Evolutionary conservation across 2,797 vertebrate species (phyloP).

Genomic region (Bradypodion pumilum): DNA sequence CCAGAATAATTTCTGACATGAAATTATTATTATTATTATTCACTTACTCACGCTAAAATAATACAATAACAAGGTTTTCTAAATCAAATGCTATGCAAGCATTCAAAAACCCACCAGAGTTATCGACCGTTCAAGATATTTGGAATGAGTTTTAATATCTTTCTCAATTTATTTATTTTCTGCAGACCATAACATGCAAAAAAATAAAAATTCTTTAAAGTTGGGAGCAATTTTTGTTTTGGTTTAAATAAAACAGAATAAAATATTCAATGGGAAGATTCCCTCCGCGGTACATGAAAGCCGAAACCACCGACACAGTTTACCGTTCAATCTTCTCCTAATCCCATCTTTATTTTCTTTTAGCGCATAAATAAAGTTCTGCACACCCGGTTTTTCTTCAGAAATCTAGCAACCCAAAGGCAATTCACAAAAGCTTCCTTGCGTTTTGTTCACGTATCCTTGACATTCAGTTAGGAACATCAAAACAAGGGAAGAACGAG

Average conservation of each 20-base stretch:
- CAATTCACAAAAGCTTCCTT: constrained; percentile 60
- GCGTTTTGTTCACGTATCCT: constrained; percentile 63
- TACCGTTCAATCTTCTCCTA: constrained; percentile 69
- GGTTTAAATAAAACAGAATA: too few relatives aligned
- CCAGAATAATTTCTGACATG: too few relatives aligned
- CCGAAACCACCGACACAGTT: constrained; percentile 67
- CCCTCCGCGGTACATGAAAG: constrained; percentile 59
- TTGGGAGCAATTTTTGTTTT: too few relatives aligned
- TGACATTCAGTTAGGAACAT: constrained; percentile 63
- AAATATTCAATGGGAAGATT: constrained; percentile 56
- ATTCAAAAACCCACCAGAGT: background rate
- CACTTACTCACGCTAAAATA: background rate
- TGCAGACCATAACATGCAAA: background rate
- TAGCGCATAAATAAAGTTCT: constrained; percentile 67
- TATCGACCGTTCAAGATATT: too few relatives aligned
- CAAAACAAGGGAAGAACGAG: constrained; percentile 66
- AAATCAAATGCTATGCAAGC: background rate
- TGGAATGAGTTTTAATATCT: background rate
- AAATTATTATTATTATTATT: too few relatives aligned
- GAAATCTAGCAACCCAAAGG: constrained; percentile 65
- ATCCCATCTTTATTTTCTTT: constrained; percentile 67
- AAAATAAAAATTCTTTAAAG: background rate
- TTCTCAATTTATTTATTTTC: background rate
- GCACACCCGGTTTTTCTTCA: constrained; percentile 65
- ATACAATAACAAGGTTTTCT: background rate